A percentile compares a stretch with the other conserved stretches of the same genome.
These are phyloP conservation scores for Tridacna gigas DNA, from an alignment of 2,888 invertebrate genomes.

Conservation along the genomic window DNA sequence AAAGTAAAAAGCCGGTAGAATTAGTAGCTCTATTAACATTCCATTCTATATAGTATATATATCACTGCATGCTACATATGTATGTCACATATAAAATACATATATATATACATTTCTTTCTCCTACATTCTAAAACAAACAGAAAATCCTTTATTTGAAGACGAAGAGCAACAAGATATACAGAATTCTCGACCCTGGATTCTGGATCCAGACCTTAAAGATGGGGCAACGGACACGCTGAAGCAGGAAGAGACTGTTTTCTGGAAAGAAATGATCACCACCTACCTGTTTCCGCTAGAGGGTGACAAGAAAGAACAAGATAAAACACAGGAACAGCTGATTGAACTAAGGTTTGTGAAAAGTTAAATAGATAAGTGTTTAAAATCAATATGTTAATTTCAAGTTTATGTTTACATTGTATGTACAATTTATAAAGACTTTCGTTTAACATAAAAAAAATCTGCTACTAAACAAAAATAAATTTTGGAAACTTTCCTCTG, in stretches of 20 bases:
- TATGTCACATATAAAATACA: neutral
- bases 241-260: constrained; percentile 90
- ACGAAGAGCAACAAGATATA: constrained; percentile 44
- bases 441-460: too few relatives aligned
- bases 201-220: constrained; percentile 62
- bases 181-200: constrained; percentile 67
- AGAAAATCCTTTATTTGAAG: constrained; percentile 72
- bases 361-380: neutral
- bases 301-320: constrained; percentile 90
- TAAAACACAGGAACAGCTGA: constrained; percentile 61
- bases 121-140: constrained; percentile 16
- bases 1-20: too few relatives aligned
- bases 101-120: constrained; percentile 30
- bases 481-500: too few relatives aligned
- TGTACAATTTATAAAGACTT: neutral
- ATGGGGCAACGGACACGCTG: constrained; percentile 54
- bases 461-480: too few relatives aligned
- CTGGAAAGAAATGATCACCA: constrained; percentile 91
- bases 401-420: neutral
- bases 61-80: too few relatives aligned
- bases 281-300: constrained; percentile 97
- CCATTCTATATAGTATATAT: too few relatives aligned
- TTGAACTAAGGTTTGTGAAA: constrained; percentile 54
- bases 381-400: neutral
- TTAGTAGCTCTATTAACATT: too few relatives aligned